Evolutionary conservation across 2,888 invertebrate species (phyloP).

Genomic region (Sphaeridia pumilis): DNA sequence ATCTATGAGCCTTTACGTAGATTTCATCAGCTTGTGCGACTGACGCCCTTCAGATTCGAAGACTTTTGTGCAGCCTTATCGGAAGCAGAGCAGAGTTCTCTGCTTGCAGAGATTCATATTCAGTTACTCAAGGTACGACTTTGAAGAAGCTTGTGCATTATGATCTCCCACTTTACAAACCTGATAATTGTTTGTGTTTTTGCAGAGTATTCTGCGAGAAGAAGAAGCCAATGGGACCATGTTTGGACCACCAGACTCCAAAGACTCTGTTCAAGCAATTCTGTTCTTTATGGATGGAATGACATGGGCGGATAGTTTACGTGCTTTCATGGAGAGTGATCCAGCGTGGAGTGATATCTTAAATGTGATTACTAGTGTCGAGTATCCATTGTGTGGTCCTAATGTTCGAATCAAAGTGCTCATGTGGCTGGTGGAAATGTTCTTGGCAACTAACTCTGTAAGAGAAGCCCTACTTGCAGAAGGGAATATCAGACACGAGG

Average conservation of each 20-base stretch:
- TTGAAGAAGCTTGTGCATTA: neutral
- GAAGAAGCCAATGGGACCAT: slow-evolving; percentile 90
- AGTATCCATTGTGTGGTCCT: slow-evolving; percentile 77
- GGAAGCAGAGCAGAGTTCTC: slow-evolving; percentile 81
- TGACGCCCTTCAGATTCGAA: slow-evolving; percentile 89
- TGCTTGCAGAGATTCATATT: slow-evolving; percentile 88
- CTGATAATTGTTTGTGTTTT: neutral
- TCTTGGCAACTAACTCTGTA: slow-evolving; percentile 82
- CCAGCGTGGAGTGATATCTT: slow-evolving; percentile 40
- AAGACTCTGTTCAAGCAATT: slow-evolving; percentile 90
- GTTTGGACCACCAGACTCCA: slow-evolving; percentile 92
- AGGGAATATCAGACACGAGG: slow-evolving; percentile 80
- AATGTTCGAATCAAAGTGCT: slow-evolving; percentile 69
- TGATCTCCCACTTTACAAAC: neutral
- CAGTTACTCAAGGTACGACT: slow-evolving; percentile 62
- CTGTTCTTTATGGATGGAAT: slow-evolving; percentile 85
- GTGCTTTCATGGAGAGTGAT: slow-evolving; percentile 85
- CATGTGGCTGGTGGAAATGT: slow-evolving; percentile 86
- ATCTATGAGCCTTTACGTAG: slow-evolving; percentile 91
- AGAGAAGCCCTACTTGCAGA: slow-evolving; percentile 49
- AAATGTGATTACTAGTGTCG: slow-evolving; percentile 39
- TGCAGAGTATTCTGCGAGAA: slow-evolving; percentile 61
- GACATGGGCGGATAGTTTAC: slow-evolving; percentile 90
- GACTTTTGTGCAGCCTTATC: slow-evolving; percentile 90
- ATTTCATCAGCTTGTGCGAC: slow-evolving; percentile 76